phyloP scores from a whole-genome alignment of 2,113 vertebrate species.

The Pedetes capensis region DNA sequence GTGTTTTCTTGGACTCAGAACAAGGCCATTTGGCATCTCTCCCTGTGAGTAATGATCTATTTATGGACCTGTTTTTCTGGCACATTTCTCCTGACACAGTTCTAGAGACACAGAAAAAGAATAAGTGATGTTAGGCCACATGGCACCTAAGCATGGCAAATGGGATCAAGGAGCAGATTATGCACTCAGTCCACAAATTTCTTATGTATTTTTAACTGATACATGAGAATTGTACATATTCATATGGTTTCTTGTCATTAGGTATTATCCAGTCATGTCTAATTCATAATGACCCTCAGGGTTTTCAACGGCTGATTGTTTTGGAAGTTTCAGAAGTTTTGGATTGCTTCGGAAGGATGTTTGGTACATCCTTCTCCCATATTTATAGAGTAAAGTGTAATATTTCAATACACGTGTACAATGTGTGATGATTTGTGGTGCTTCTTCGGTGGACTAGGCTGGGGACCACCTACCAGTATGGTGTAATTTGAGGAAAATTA shows the following conservation, averaged over 20 bases:
- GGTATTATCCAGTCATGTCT: too few relatives aligned
- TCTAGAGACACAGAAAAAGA: slow-evolving; percentile 55
- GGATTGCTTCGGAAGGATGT: too few relatives aligned
- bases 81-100: slow-evolving; percentile 66
- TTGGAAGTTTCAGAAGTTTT: too few relatives aligned
- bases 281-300: too few relatives aligned
- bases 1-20: slow-evolving; percentile 67
- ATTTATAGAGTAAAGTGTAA: not conserved
- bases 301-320: too few relatives aligned
- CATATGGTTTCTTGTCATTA: too few relatives aligned
- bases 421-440: not conserved
- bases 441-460: not conserved
- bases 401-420: not conserved
- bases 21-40: slow-evolving; percentile 71
- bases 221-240: not conserved
- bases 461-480: not conserved
- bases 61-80: slow-evolving; percentile 66
- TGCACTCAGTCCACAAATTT: not conserved
- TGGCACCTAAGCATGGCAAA: not conserved
- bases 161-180: slow-evolving; percentile 6
- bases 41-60: slow-evolving; percentile 73
- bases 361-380: too few relatives aligned
- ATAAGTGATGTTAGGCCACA: slow-evolving; percentile 31
- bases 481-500: not conserved
- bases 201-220: not conserved